These are phyloP conservation scores for Dryas iulia DNA, from an alignment of 1,140 invertebrate genomes.

Conservation along the genomic window DNA sequence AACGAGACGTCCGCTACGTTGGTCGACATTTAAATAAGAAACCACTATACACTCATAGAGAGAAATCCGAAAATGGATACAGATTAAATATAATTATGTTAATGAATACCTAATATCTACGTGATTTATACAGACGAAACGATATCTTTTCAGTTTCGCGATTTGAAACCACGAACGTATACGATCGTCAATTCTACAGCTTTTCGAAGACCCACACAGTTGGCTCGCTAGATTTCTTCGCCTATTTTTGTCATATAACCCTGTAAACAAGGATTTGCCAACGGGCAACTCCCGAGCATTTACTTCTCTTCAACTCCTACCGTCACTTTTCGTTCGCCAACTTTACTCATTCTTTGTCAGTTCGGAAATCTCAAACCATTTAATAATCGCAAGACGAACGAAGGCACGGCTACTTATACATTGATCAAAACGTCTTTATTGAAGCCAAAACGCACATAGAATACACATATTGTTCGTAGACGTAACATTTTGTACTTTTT, in stretches of 20 bases:
- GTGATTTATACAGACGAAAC: conserved; percentile 72
- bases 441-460: conserved; percentile 77
- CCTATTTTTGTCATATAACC: conserved; percentile 5
- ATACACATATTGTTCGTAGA: conserved; percentile 69
- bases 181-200: conserved; percentile 60
- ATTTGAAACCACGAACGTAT: conserved; percentile 75
- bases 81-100: conserved; percentile 78
- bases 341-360: conserved; percentile 43
- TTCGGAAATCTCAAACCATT: conserved; percentile 51
- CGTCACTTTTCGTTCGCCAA: conserved; percentile 38
- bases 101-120: conserved; percentile 74
- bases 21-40: conserved; percentile 78
- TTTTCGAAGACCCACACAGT: conserved; percentile 59
- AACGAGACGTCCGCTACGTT: conserved; percentile 77
- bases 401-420: conserved; percentile 77
- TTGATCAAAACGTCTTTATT: conserved; percentile 59
- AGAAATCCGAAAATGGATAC: conserved; percentile 79
- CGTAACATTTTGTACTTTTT: conserved; percentile 73
- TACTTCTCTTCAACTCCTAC: not conserved
- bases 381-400: conserved; percentile 65
- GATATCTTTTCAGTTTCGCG: conserved; percentile 58
- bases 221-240: conserved; percentile 24
- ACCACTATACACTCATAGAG: conserved; percentile 78
- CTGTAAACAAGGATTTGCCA: conserved; percentile 9
- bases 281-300: not conserved